Conservation (phyloP, 2,888 invertebrate species). For the Lasioglossum leucozonium region DNA sequence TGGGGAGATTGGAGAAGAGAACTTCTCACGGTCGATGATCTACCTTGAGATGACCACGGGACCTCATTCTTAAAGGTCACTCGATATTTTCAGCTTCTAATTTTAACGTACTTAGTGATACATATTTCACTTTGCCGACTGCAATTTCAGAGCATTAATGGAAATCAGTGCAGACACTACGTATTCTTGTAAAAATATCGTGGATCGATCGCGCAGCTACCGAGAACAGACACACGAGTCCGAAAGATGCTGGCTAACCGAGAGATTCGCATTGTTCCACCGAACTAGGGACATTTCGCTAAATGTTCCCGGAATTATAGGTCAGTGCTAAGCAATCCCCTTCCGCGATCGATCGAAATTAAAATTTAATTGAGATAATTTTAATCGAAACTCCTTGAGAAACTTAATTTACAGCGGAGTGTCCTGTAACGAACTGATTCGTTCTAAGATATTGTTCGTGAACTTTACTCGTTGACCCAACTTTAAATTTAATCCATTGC, state of each 20-base stretch:
- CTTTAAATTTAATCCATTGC: too few species aligned
- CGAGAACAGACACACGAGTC: not conserved
- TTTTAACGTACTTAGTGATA: slow-evolving; percentile 44
- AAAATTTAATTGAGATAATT: not conserved
- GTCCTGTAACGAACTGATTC: not conserved
- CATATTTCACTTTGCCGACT: slow-evolving; percentile 23
- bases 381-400: not conserved
- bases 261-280: not conserved
- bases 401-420: not conserved
- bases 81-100: slow-evolving; percentile 50
- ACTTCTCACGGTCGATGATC: slow-evolving; percentile 67
- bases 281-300: not conserved
- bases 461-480: too few species aligned
- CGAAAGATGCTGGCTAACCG: not conserved
- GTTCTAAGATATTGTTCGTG: not conserved
- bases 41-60: slow-evolving; percentile 63
- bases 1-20: slow-evolving; percentile 35
- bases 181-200: not conserved
- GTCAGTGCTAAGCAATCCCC: not conserved
- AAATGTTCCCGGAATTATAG: not conserved
- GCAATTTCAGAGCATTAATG: slow-evolving; percentile 4
- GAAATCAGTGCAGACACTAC: not conserved
- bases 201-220: not conserved
- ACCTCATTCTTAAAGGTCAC: slow-evolving; percentile 59
- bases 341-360: not conserved